Evolutionary conservation across 2,888 invertebrate species (phyloP).

Genomic region (Lycocerus yunnanus): DNA sequence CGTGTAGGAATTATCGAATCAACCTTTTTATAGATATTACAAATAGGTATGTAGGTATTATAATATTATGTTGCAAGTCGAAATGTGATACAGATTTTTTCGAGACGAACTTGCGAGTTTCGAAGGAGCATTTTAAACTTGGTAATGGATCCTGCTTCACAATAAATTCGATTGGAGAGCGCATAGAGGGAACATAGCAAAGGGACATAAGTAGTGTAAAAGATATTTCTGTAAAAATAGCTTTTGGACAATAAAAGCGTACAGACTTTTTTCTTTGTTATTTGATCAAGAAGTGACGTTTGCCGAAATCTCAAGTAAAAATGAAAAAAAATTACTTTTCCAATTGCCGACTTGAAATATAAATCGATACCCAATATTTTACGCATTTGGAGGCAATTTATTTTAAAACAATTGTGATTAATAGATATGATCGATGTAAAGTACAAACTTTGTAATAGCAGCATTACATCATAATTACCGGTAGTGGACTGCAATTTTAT

Average conservation of each 20-base stretch:
- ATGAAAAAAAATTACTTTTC: neutral
- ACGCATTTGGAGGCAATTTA: neutral
- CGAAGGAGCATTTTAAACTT: slow-evolving; percentile 40
- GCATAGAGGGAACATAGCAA: slow-evolving; percentile 31
- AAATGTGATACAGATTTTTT: slow-evolving; percentile 42
- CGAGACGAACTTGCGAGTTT: slow-evolving; percentile 43
- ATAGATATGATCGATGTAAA: slow-evolving; percentile 23
- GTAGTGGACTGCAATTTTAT: slow-evolving; percentile 1
- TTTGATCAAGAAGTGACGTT: neutral
- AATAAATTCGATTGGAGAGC: slow-evolving; percentile 47
- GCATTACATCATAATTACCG: slow-evolving; percentile 19
- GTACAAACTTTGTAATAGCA: slow-evolving; percentile 13
- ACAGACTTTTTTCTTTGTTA: slow-evolving; percentile 22
- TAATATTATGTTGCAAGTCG: slow-evolving; percentile 15
- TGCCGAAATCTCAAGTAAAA: neutral
- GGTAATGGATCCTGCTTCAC: slow-evolving; percentile 45
- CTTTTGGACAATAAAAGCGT: slow-evolving; percentile 26
- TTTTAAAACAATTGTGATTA: slow-evolving; percentile 10
- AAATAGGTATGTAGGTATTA: slow-evolving; percentile 13
- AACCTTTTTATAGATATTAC: slow-evolving; percentile 32
- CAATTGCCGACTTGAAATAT: neutral
- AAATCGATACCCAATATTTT: neutral
- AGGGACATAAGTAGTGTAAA: slow-evolving; percentile 33
- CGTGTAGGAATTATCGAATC: slow-evolving; percentile 35
- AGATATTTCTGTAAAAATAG: slow-evolving; percentile 20